Conservation (phyloP, 2,797 vertebrate genomes). For the Geotrypetes seraphini region DNA sequence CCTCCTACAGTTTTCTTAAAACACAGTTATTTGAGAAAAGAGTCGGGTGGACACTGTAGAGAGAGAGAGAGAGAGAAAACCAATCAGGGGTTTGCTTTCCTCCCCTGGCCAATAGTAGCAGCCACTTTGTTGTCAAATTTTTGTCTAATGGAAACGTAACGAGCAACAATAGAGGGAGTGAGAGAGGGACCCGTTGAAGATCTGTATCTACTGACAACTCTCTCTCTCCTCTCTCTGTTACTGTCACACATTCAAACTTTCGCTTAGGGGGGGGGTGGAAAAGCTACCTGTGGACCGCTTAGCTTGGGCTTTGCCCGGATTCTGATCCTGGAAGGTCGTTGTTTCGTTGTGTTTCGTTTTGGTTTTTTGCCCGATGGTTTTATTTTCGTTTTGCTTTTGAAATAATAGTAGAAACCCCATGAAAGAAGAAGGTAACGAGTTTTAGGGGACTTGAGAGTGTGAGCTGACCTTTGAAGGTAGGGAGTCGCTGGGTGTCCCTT, state of each 20-base stretch:
- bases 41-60: slow-evolving; percentile 84
- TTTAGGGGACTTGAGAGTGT: too few species aligned
- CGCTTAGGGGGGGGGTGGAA: slow-evolving; percentile 11
- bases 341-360: too few species aligned
- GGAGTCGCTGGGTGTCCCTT: neutral
- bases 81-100: slow-evolving; percentile 80
- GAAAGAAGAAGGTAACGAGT: too few species aligned
- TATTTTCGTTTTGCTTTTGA: too few species aligned
- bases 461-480: too few species aligned
- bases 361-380: too few species aligned
- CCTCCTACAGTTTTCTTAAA: slow-evolving; percentile 51
- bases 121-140: slow-evolving; percentile 97
- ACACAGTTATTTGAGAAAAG: slow-evolving; percentile 67
- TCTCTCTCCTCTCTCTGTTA: slow-evolving; percentile 71
- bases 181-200: slow-evolving; percentile 43
- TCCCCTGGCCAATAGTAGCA: slow-evolving; percentile 84
- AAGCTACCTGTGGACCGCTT: neutral
- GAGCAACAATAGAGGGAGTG: slow-evolving; percentile 85
- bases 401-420: too few species aligned
- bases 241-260: slow-evolving; percentile 60
- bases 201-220: slow-evolving; percentile 75
- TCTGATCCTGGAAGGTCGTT: neutral
- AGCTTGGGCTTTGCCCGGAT: neutral
- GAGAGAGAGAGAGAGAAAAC: slow-evolving; percentile 60
- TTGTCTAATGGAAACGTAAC: slow-evolving; percentile 93